Conservation (phyloP, 2,888 invertebrate species). For the Hypomecis punctinalis region DNA sequence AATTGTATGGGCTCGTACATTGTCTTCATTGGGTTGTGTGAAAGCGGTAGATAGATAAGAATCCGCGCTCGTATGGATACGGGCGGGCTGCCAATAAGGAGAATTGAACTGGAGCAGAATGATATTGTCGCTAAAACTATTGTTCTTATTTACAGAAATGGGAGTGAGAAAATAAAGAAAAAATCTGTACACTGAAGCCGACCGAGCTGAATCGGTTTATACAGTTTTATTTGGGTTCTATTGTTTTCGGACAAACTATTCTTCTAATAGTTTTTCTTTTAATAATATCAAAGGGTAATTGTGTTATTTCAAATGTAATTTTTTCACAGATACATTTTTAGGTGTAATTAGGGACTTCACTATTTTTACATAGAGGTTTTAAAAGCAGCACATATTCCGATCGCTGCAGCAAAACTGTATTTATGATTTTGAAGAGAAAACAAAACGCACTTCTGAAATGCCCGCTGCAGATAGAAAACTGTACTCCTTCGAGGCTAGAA, state of each 20-base stretch:
- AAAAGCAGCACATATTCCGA: conserved; percentile 38
- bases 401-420: conserved; percentile 50
- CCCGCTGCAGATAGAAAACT: conserved; percentile 62
- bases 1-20: conserved; percentile 73
- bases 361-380: conserved; percentile 1
- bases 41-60: conserved; percentile 59
- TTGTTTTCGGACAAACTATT: neutral
- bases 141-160: conserved; percentile 57
- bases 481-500: conserved; percentile 47
- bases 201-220: neutral
- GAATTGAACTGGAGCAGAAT: conserved; percentile 64
- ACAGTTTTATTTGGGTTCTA: neutral
- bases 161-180: conserved; percentile 46
- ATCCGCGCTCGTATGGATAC: conserved; percentile 59
- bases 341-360: too few species aligned
- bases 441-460: conserved; percentile 59
- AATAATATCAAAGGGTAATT: too few species aligned
- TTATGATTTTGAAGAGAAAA: conserved; percentile 69
- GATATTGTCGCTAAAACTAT: conserved; percentile 60
- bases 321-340: too few species aligned
- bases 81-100: conserved; percentile 72
- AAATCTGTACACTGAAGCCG: conserved; percentile 40
- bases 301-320: too few species aligned
- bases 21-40: conserved; percentile 68
- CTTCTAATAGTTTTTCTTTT: too few species aligned